Conservation (phyloP, 2,113 vertebrate genomes). For the Chloebia gouldiae region DNA sequence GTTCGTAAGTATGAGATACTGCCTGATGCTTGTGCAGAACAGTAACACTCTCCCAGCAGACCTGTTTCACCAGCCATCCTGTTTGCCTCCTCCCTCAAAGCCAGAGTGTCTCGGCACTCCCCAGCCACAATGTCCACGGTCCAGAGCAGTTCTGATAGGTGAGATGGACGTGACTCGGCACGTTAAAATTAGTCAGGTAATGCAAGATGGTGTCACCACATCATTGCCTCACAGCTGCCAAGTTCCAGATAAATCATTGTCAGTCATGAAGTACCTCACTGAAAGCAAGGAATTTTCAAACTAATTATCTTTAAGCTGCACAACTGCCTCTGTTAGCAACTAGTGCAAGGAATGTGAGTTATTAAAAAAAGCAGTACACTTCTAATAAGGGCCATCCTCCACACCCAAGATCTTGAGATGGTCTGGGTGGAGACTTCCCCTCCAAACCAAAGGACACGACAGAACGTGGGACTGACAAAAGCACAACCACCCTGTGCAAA, state of each 20-base stretch:
- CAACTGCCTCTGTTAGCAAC: neutral
- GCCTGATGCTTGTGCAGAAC: neutral
- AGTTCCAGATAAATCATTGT: neutral
- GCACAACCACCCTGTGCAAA: neutral
- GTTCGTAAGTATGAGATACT: neutral
- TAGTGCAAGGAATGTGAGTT: neutral
- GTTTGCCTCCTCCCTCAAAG: neutral
- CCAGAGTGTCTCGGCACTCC: neutral
- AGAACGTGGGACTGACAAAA: neutral
- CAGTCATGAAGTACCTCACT: neutral
- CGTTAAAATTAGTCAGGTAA: slow-evolving; percentile 7
- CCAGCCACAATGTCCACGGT: fast-evolving
- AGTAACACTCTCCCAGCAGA: neutral
- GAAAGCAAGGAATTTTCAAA: neutral
- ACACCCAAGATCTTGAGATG: neutral
- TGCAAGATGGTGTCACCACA: neutral
- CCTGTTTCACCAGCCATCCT: neutral
- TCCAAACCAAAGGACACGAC: neutral
- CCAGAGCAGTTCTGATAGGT: neutral
- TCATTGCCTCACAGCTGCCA: neutral
- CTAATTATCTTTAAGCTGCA: neutral
- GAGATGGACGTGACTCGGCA: neutral
- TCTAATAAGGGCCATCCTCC: neutral
- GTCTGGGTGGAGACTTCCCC: slow-evolving; percentile 24
- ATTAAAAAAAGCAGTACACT: neutral